Percentiles rank a stretch among this genome's conserved stretches.
These are phyloP conservation scores for Tragulus kanchil DNA, from an alignment of 2,113 vertebrate species.

Conservation along the genomic window DNA sequence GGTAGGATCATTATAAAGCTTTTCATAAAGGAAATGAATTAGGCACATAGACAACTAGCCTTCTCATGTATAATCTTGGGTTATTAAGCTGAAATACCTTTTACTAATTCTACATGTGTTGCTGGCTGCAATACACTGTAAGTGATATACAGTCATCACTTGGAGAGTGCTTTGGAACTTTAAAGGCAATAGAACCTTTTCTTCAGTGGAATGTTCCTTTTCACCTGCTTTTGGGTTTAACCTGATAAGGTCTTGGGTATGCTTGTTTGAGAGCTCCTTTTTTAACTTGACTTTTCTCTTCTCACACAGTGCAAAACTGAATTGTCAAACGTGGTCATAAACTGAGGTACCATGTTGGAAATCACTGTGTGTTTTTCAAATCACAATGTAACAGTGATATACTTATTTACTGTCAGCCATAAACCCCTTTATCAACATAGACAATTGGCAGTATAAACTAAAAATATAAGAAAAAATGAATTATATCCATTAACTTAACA, in stretches of 20 bases:
- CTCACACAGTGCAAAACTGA: not conserved
- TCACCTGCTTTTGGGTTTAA: not conserved
- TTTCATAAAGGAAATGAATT: not conserved
- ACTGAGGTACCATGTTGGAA: not conserved
- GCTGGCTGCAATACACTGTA: not conserved
- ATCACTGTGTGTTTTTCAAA: not conserved
- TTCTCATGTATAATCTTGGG: not conserved
- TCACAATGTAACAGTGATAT: not conserved
- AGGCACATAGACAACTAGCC: not conserved
- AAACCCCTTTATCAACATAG: not conserved
- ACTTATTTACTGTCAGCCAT: not conserved
- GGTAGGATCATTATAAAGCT: not conserved
- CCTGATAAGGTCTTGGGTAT: not conserved
- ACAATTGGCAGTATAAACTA: not conserved
- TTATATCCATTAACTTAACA: not conserved
- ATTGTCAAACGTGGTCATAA: not conserved
- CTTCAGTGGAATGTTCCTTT: not conserved
- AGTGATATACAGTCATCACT: not conserved
- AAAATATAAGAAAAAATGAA: not conserved
- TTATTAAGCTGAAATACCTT: not conserved
- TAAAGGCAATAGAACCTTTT: constrained; percentile 1
- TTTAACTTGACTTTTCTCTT: not conserved
- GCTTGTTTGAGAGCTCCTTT: not conserved
- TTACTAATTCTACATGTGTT: not conserved
- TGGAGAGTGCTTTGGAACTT: not conserved